Evolutionary conservation across 2,113 vertebrate species (phyloP), one percentile per base, ranked within the genome.

Genomic region (Micronisus gabar): DNA sequence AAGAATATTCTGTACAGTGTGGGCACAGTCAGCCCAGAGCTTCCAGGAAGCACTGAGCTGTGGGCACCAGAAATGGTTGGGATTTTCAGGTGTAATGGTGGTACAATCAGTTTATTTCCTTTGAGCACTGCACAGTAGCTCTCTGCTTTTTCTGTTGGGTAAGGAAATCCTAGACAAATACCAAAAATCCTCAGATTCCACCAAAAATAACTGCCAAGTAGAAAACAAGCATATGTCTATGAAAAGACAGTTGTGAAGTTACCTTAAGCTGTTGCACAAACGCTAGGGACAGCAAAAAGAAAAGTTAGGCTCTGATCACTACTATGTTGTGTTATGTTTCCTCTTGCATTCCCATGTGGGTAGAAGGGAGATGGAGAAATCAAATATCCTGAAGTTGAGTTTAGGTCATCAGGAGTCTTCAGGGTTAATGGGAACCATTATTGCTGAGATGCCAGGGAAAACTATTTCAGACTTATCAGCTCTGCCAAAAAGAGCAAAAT

Each of bases 401-500:
- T 91, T 90, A 93, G 95, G 73, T 95, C 97, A 97, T 40, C 61
- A 65, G 86, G 95, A 93, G 30, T 83, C 59, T 72, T 82, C 79
- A 87, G 88, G 78, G 89, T 95, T 96, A 96, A 97, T 68, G 53
- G 89, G 81, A 97, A 91, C 86, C 7, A 62, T 89, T 90, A 87
- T 53, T 91, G 83, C 95, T 93, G 86, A 90, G 93, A 91, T 98
- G 95, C 97, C 97, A 97, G 82, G 88, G 86, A 97, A 92, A 95
- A 92, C 88, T 98, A 94, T 97, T 97, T 95, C 71, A 74, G 87
- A 91, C 32, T 95, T 82, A 80, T 95, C 85, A 91, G 56, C 75
- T 74, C 92, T 97, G 96, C 96, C 97, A 98, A 97, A 97, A 97
- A 87, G 94, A 95, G 74, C 87, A 89, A 95, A 96, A 97, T 98